Evolutionary conservation across 1,140 invertebrate species (phyloP).

Genomic region (Zophobas morio): DNA sequence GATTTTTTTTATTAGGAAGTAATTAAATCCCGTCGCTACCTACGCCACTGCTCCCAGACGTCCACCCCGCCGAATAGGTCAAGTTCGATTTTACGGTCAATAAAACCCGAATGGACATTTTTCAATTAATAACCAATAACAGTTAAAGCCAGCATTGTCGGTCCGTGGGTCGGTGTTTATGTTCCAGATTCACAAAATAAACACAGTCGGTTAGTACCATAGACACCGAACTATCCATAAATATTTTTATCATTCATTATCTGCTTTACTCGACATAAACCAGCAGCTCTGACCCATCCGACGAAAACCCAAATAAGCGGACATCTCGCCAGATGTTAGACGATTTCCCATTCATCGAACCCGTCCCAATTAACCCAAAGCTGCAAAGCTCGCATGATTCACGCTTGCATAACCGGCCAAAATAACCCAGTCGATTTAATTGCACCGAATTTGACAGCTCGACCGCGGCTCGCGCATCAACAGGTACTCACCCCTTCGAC

Average conservation of each 20-base stretch:
- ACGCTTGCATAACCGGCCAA: background rate
- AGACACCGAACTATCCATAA: background rate
- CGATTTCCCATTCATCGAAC: constrained; percentile 30
- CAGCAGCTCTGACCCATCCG: constrained; percentile 1
- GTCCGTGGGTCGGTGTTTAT: background rate
- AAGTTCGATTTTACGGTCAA: background rate
- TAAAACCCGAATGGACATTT: constrained; percentile 7
- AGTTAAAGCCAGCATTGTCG: background rate
- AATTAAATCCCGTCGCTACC: no score
- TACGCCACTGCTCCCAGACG: background rate
- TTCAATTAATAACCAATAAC: background rate
- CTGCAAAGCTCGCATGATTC: constrained; percentile 1
- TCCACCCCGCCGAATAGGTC: background rate
- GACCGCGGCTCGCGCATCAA: background rate
- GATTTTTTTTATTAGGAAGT: no score
- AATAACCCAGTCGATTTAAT: background rate
- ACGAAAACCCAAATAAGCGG: background rate
- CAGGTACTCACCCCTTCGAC: constrained; percentile 57
- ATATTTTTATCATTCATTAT: constrained; percentile 2
- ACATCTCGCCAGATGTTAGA: background rate
- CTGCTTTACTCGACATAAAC: background rate
- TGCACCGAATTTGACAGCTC: no score
- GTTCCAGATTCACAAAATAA: constrained; percentile 9
- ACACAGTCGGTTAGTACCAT: background rate
- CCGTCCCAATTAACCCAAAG: constrained; percentile 18